Evolutionary conservation across 2,797 vertebrate genomes (phyloP), one percentile per base, ranked within the genome.

Genomic region (Delichon dasypus): DNA sequence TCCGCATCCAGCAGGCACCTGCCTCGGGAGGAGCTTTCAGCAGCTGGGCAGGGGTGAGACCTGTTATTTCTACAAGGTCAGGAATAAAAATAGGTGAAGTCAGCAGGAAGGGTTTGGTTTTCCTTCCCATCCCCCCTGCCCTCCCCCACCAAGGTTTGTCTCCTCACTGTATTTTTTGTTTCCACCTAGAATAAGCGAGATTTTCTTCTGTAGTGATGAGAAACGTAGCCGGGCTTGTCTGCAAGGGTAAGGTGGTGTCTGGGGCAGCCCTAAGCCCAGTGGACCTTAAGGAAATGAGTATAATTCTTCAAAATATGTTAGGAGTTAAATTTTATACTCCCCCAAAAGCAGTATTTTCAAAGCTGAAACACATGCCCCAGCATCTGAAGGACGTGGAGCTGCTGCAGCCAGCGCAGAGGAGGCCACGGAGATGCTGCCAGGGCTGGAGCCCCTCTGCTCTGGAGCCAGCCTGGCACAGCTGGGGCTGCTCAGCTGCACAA

Each of bases 361-460:
- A 68, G 26, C 18, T 45, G 54, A 57, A 81, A 42, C 5, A 42
- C 44, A 66, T 18, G 17, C 9, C 38, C 7, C n/a, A 45, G 1
- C 4, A 62, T 5, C 13, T 1, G 0, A 64, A 77, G 44, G 57
- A 22, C 0, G 1, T 11, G 2, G 1, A 16, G 38, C 29, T 81
- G 42, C n/a, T n/a, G n/a, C n/a, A n/a, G n/a, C n/a, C n/a, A n/a
- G n/a, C n/a, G n/a, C n/a, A n/a, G n/a, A n/a, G n/a, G n/a, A n/a
- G n/a, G n/a, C n/a, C n/a, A n/a, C n/a, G n/a, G n/a, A n/a, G n/a
- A n/a, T n/a, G n/a, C n/a, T n/a, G n/a, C n/a, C n/a, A n/a, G n/a
- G n/a, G n/a, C n/a, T n/a, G n/a, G n/a, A n/a, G n/a, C n/a, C n/a
- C n/a, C n/a, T n/a, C n/a, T n/a, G n/a, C n/a, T n/a, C n/a, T n/a